Conservation (phyloP, 1,140 invertebrate species). For the Sarcophaga bullata region DNA sequence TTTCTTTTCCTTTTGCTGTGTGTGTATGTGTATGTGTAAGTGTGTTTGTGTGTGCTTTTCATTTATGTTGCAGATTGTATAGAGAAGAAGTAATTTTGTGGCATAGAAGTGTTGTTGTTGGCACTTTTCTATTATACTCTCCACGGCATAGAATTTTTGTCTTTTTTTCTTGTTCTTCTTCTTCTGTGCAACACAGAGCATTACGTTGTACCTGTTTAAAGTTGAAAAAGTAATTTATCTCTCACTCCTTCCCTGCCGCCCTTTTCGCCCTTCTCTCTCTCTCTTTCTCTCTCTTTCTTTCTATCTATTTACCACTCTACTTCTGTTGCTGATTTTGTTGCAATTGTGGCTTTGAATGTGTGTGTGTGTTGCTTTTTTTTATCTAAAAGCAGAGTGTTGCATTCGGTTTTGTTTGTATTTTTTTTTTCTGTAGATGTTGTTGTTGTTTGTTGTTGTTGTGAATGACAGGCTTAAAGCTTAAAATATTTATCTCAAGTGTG, state of each 20-base stretch:
- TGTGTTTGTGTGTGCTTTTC: background rate
- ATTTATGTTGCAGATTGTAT: background rate
- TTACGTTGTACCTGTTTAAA: background rate
- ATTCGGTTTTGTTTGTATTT: background rate
- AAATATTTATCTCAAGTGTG: slow-evolving; percentile 26
- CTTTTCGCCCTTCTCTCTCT: no score
- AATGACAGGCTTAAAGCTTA: slow-evolving; percentile 2
- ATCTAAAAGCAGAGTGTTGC: background rate
- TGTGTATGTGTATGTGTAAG: no score
- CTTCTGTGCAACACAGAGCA: background rate
- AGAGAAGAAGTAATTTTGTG: background rate
- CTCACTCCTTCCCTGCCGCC: no score
- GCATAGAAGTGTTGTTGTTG: slow-evolving; percentile 16
- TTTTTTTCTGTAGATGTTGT: no score
- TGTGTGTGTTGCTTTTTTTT: background rate
- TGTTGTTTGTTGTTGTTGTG: background rate
- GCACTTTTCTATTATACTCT: background rate
- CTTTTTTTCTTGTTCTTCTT: background rate
- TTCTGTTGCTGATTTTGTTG: background rate
- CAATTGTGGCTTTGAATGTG: background rate
- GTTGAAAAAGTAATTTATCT: background rate
- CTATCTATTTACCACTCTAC: background rate
- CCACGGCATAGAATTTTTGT: background rate
- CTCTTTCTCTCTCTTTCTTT: no score
- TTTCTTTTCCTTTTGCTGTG: no score